These are phyloP conservation scores for Crypturellus tataupa DNA, from an alignment of 2,797 vertebrate genomes.

Conservation along the genomic window DNA sequence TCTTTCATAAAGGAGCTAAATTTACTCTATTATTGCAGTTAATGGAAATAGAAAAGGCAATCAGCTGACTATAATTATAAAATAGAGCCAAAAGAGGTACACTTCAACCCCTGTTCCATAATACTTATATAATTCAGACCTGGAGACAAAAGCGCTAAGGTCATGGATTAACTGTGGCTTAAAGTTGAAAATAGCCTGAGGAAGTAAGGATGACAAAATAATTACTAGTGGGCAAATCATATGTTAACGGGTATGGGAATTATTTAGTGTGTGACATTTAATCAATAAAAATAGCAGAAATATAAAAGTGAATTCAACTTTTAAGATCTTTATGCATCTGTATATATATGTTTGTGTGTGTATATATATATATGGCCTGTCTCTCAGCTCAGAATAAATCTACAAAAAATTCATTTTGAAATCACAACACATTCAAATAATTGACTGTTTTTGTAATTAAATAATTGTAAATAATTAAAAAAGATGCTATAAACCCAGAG, in stretches of 20 bases:
- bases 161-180: constrained; percentile 79
- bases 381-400: not conserved
- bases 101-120: constrained; percentile 58
- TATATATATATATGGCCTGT: not conserved
- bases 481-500: not conserved
- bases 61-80: constrained; percentile 53
- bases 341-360: not conserved
- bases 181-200: constrained; percentile 79
- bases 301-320: constrained; percentile 56
- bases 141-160: constrained; percentile 52
- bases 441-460: constrained; percentile 17
- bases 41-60: constrained; percentile 56
- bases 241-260: constrained; percentile 64
- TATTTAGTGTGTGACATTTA: constrained; percentile 72
- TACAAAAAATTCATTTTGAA: constrained; percentile 39
- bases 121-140: constrained; percentile 53
- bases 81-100: constrained; percentile 59
- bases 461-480: not conserved
- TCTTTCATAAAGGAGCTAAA: constrained; percentile 32
- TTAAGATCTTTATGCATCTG: constrained; percentile 3
- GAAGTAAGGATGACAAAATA: constrained; percentile 79
- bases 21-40: constrained; percentile 53
- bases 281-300: constrained; percentile 66
- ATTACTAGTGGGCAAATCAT: constrained; percentile 72
- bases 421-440: constrained; percentile 25